Conservation (phyloP, 1,140 invertebrate species). For the Cepaea nemoralis region DNA sequence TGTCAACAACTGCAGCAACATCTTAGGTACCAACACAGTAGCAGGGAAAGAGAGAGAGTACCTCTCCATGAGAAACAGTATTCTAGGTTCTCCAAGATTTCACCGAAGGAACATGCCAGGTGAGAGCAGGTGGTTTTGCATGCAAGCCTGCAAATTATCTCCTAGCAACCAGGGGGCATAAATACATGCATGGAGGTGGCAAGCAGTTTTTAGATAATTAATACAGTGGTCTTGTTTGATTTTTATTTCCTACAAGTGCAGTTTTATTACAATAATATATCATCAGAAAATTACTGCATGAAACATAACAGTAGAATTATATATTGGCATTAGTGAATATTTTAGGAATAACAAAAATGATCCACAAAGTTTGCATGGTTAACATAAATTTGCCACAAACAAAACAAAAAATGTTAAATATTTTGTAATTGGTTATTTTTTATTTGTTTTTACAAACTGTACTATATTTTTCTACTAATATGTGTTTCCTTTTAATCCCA, state of each 20-base stretch:
- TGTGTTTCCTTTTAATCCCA: no score
- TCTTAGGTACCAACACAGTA: slow-evolving; percentile 9
- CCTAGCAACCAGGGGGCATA: not conserved
- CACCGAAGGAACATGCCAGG: slow-evolving; percentile 36
- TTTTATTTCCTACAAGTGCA: not conserved
- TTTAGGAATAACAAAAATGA: no score
- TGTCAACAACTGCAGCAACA: not conserved
- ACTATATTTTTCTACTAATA: no score
- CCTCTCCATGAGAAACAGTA: slow-evolving; percentile 40
- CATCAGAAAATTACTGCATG: no score
- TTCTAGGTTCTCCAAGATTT: slow-evolving; percentile 39
- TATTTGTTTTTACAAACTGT: no score
- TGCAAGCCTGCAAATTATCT: slow-evolving; percentile 14
- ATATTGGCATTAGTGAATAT: no score
- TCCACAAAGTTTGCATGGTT: no score
- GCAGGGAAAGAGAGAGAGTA: slow-evolving; percentile 32
- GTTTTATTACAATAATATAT: no score
- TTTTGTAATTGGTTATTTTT: no score
- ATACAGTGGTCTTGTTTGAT: not conserved
- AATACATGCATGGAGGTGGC: not conserved
- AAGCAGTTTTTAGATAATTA: not conserved
- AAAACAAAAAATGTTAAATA: no score
- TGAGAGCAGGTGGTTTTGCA: slow-evolving; percentile 23
- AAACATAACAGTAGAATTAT: no score
- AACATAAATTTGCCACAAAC: no score